Evolutionary conservation across 2,113 vertebrate species (phyloP).

Genomic region (Saguinus imperator): DNA sequence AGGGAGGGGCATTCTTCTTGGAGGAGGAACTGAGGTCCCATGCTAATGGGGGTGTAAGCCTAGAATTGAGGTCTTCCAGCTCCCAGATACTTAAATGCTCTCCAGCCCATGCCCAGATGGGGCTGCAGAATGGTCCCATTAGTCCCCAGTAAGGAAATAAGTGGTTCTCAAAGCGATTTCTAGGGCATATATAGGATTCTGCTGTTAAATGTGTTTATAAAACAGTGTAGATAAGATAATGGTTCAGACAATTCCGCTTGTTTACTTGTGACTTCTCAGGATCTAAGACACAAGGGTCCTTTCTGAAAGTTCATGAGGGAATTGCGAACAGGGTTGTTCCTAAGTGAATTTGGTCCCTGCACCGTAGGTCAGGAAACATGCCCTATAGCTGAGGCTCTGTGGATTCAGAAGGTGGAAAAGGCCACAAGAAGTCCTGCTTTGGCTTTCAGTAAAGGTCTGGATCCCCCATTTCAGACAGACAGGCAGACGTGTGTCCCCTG

Average conservation of each 20-base stretch:
- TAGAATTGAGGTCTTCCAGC: not conserved
- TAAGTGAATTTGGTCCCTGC: not conserved
- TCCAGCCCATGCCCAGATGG: not conserved
- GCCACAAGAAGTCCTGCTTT: not conserved
- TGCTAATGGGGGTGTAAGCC: rapidly evolving
- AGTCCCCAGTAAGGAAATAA: not conserved
- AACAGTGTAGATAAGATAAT: not conserved
- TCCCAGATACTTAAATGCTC: no score
- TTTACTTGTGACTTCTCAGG: not conserved
- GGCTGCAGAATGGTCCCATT: not conserved
- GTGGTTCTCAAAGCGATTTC: not conserved
- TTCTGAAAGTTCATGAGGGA: not conserved
- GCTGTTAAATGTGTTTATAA: not conserved
- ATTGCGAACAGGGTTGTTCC: not conserved
- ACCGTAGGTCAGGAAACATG: not conserved
- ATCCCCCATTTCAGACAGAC: not conserved
- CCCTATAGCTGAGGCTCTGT: not conserved
- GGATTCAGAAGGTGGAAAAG: not conserved
- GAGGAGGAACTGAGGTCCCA: not conserved
- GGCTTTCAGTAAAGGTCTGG: not conserved
- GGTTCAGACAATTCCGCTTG: not conserved
- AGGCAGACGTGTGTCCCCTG: not conserved
- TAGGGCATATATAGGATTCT: not conserved
- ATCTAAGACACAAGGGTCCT: not conserved
- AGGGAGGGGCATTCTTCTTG: not conserved